These are phyloP conservation scores for Austrofundulus limnaeus DNA, from an alignment of 2,113 vertebrate species.

Conservation along the genomic window DNA sequence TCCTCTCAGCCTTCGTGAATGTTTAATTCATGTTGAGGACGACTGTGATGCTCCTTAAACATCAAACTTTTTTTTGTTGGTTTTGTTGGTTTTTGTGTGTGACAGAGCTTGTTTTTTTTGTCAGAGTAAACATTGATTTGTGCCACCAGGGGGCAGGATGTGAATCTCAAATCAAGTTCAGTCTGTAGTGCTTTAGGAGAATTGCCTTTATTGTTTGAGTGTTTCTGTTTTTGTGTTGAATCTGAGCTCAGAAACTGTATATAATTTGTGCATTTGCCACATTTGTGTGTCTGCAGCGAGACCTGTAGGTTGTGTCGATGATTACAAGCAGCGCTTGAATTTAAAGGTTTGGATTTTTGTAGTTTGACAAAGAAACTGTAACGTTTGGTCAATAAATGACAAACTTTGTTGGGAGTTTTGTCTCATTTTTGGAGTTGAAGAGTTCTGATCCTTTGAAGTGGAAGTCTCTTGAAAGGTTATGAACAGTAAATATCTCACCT, in stretches of 20 bases:
- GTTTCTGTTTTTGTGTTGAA: constrained; percentile 4
- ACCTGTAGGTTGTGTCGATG: constrained; percentile 23
- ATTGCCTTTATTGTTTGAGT: constrained; percentile 42
- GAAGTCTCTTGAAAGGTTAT: no score
- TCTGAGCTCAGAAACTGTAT: constrained; percentile 21
- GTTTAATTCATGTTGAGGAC: constrained; percentile 21
- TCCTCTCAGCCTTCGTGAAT: no score
- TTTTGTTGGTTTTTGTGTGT: constrained; percentile 5
- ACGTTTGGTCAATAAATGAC: constrained; percentile 61
- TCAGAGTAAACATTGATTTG: not conserved
- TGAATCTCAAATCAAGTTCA: constrained; percentile 10
- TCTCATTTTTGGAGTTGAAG: not conserved
- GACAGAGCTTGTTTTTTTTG: constrained; percentile 6
- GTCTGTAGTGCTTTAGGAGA: constrained; percentile 4
- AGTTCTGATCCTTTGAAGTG: no score
- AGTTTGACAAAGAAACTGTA: constrained; percentile 59
- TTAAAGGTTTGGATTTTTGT: constrained; percentile 53
- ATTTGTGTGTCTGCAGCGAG: constrained; percentile 26
- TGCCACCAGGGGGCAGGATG: constrained; percentile 58
- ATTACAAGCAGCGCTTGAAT: constrained; percentile 65
- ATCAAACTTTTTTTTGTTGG: constrained; percentile 55
- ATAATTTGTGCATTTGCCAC: constrained; percentile 42
- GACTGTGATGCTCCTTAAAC: not conserved
- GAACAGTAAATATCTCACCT: no score
- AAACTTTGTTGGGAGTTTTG: constrained; percentile 13